phyloP scores from a whole-genome alignment of 2,888 invertebrate species.

The Carterocephalus palaemon region DNA sequence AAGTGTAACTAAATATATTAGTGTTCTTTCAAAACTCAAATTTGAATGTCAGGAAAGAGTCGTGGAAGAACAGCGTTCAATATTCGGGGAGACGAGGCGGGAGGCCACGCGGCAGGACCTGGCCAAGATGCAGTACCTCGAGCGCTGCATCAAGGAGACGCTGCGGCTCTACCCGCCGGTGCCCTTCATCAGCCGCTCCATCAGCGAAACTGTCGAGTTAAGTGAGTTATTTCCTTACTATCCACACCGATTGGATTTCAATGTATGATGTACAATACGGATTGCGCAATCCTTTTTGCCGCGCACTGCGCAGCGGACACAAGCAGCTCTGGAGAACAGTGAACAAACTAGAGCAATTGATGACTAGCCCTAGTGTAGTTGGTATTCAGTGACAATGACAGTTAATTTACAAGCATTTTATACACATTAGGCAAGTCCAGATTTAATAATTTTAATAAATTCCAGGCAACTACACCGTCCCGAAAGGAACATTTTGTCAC shows the following conservation, averaged over 20 bases:
- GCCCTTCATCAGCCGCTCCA: constrained; percentile 79
- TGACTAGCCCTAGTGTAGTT: no score
- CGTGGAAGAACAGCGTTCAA: constrained; percentile 79
- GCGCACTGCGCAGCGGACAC: no score
- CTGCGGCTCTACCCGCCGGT: constrained; percentile 83
- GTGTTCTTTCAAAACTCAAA: no score
- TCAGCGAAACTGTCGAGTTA: constrained; percentile 77
- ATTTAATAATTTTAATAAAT: background rate
- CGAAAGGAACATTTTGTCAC: constrained; percentile 72
- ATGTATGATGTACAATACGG: no score
- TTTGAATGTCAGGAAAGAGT: constrained; percentile 84
- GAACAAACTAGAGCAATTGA: no score
- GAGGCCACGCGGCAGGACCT: constrained; percentile 80
- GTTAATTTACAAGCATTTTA: background rate
- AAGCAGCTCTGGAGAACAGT: no score
- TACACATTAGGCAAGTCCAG: no score
- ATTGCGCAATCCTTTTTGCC: no score
- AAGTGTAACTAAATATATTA: background rate
- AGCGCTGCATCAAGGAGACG: constrained; percentile 84
- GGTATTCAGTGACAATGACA: background rate
- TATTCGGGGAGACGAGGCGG: constrained; percentile 81
- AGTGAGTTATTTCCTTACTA: constrained; percentile 58
- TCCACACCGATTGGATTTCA: no score
- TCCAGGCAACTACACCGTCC: constrained; percentile 53
- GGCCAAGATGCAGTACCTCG: constrained; percentile 82